These are phyloP conservation scores for Phaetusa simplex DNA, from an alignment of 2,113 vertebrate genomes.

Conservation along the genomic window DNA sequence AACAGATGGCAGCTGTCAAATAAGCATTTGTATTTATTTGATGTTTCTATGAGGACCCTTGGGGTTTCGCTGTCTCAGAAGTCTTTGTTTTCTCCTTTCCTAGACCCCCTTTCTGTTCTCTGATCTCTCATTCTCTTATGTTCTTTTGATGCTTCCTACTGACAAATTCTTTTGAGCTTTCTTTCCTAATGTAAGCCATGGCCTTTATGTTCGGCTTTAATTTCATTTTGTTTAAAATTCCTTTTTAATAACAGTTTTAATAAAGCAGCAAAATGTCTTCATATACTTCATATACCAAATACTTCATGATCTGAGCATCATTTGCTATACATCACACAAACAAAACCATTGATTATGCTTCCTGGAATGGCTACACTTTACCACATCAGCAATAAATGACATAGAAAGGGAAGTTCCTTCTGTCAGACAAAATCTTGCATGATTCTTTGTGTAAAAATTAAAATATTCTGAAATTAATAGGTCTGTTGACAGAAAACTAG, in stretches of 20 bases:
- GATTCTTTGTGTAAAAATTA: background rate
- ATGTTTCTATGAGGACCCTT: slow-evolving; percentile 47
- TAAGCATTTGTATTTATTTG: slow-evolving; percentile 58
- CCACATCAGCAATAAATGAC: background rate
- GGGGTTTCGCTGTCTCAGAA: slow-evolving; percentile 11
- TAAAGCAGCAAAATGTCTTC: background rate
- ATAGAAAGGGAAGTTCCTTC: background rate
- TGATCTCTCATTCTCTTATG: slow-evolving; percentile 46
- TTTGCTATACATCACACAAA: background rate
- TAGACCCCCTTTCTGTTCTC: slow-evolving; percentile 17
- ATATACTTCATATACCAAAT: background rate
- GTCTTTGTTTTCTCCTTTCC: slow-evolving; percentile 52
- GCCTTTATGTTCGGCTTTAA: slow-evolving; percentile 6
- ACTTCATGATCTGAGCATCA: background rate
- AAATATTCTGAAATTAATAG: background rate
- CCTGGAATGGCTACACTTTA: background rate
- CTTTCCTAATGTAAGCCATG: background rate
- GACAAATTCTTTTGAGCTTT: slow-evolving; percentile 49
- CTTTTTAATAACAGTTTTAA: slow-evolving; percentile 13
- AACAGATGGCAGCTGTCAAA: slow-evolving; percentile 62
- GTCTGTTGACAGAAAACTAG: background rate
- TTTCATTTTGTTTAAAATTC: slow-evolving; percentile 28
- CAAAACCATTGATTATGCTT: background rate
- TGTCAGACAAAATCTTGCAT: background rate
- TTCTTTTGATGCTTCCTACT: slow-evolving; percentile 44